phyloP scores from a whole-genome alignment of 2,113 vertebrate species.

The Tyto alba region DNA sequence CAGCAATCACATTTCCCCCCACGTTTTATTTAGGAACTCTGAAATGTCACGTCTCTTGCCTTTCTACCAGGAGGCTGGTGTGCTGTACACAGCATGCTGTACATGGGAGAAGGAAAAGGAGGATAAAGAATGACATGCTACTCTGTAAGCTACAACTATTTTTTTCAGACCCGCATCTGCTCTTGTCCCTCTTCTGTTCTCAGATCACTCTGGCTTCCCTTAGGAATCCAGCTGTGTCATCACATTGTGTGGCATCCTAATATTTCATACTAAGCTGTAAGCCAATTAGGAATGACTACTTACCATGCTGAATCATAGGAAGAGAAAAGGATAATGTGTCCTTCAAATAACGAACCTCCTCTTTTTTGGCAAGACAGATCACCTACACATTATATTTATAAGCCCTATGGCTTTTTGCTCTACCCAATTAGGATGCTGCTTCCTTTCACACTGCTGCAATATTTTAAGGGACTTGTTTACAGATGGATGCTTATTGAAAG shows the following conservation, averaged over 20 bases:
- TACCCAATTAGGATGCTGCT: slow-evolving; percentile 63
- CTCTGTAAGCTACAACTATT: slow-evolving; percentile 55
- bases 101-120: background rate
- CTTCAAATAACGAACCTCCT: slow-evolving; percentile 90
- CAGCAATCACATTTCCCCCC: background rate
- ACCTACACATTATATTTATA: slow-evolving; percentile 53
- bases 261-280: slow-evolving; percentile 91
- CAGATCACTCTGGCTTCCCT: slow-evolving; percentile 84
- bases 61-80: background rate
- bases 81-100: slow-evolving; percentile 24
- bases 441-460: slow-evolving; percentile 13
- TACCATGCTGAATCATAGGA: slow-evolving; percentile 88
- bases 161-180: slow-evolving; percentile 59
- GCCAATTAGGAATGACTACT: slow-evolving; percentile 97
- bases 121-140: slow-evolving; percentile 53
- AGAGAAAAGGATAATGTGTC: slow-evolving; percentile 86
- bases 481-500: slow-evolving; percentile 38
- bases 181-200: slow-evolving; percentile 70
- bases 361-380: slow-evolving; percentile 73
- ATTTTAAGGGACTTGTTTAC: slow-evolving; percentile 19
- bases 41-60: slow-evolving; percentile 20
- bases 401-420: slow-evolving; percentile 62
- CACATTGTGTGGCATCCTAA: slow-evolving; percentile 83
- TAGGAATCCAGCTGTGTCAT: slow-evolving; percentile 94
- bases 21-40: slow-evolving; percentile 29